A percentile compares a stretch with the other conserved stretches of the same genome.
Conservation (phyloP, 1,140 invertebrate genomes). For the Centruroides vittatus region DNA sequence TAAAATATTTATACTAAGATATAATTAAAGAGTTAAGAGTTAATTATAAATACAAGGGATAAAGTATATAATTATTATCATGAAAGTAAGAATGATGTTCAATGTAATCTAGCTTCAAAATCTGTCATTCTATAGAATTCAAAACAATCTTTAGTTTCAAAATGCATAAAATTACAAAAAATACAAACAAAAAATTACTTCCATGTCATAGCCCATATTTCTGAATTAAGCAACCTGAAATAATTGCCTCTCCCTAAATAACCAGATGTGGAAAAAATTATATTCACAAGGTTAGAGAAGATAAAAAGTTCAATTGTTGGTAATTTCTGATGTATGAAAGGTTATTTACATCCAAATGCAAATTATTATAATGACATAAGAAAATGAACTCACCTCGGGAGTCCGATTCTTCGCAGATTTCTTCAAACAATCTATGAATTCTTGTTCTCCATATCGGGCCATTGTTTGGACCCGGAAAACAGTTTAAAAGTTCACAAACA, state of each 20-base stretch:
- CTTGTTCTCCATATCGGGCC: constrained; percentile 8
- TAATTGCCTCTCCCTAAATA: neutral
- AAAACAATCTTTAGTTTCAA: no score
- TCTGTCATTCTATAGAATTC: no score
- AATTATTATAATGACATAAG: neutral
- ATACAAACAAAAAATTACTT: neutral
- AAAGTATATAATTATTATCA: no score
- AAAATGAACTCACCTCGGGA: constrained; percentile 6
- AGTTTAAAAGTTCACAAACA: no score
- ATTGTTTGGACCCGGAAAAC: neutral
- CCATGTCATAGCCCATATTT: neutral
- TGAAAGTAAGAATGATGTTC: no score
- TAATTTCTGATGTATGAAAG: neutral
- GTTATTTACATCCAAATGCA: neutral
- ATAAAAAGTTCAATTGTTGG: neutral
- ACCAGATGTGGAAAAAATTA: neutral
- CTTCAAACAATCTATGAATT: constrained; percentile 10
- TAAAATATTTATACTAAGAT: no score
- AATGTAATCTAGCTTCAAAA: no score
- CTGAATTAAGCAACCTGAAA: neutral
- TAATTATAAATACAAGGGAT: no score
- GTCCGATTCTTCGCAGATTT: constrained; percentile 6
- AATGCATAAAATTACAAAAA: neutral
- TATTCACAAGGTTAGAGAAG: neutral
- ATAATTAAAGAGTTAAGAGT: no score